phyloP scores from a whole-genome alignment of 2,888 invertebrate species.

The Synanthedon formicaeformis region DNA sequence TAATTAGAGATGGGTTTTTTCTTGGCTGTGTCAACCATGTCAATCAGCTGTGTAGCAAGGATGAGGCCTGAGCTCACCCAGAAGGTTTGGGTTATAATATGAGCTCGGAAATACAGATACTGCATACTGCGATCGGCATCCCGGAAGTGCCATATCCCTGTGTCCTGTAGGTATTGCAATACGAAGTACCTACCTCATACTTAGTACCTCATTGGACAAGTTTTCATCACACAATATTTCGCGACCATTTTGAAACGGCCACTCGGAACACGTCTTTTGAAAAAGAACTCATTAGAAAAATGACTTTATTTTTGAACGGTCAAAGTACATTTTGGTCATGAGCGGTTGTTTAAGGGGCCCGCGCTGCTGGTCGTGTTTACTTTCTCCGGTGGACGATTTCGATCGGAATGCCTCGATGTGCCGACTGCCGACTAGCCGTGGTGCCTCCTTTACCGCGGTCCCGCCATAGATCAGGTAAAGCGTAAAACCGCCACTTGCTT shows the following conservation, averaged over 20 bases:
- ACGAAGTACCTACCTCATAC: too few species aligned
- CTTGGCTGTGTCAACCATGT: too few species aligned
- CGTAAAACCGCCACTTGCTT: not conserved
- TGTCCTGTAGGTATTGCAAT: too few species aligned
- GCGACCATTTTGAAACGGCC: not conserved
- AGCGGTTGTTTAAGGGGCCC: not conserved
- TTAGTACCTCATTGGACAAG: not conserved
- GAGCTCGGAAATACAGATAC: too few species aligned
- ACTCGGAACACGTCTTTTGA: not conserved
- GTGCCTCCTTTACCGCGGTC: constrained; percentile 35
- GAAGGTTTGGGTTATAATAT: too few species aligned
- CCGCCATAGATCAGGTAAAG: constrained; percentile 22
- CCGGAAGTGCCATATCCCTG: too few species aligned
- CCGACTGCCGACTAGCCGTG: constrained; percentile 35
- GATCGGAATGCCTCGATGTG: constrained; percentile 55
- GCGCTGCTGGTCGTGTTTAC: constrained; percentile 43
- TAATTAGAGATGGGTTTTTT: too few species aligned
- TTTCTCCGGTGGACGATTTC: constrained; percentile 56
- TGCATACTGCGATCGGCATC: too few species aligned
- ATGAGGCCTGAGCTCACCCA: too few species aligned
- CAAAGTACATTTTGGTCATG: not conserved
- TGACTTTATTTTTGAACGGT: not conserved
- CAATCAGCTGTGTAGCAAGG: too few species aligned
- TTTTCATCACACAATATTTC: not conserved
- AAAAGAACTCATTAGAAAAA: not conserved